phyloP scores from a whole-genome alignment of 2,888 invertebrate species.

The Cryptocephalus primarius region DNA sequence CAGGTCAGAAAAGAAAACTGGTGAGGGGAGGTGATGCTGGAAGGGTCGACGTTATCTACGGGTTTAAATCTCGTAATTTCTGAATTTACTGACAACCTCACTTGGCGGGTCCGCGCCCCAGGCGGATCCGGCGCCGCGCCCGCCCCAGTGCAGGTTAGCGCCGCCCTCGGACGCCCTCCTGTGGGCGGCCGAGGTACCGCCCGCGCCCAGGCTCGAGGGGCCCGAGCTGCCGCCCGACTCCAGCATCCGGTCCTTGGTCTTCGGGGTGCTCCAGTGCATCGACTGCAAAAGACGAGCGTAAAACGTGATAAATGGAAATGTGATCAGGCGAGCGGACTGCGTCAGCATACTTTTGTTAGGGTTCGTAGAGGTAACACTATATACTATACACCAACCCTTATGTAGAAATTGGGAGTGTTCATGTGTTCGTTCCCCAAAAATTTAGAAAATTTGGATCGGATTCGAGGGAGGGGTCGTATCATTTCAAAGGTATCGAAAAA shows the following conservation, averaged over 20 bases:
- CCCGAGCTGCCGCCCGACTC: conserved; percentile 47
- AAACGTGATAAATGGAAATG: no score
- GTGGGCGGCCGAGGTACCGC: conserved; percentile 45
- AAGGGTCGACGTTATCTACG: background rate
- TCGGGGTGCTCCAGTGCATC: conserved; percentile 87
- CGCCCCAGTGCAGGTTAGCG: conserved; percentile 61
- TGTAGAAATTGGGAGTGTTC: no score
- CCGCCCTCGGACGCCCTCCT: conserved; percentile 80
- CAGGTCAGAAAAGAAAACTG: no score
- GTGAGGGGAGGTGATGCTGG: no score
- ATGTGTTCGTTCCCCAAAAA: no score
- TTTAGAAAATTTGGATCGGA: no score
- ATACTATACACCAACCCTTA: no score
- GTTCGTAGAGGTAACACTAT: no score
- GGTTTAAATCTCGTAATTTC: conserved; percentile 86
- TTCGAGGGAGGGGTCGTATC: no score
- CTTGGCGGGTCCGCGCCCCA: conserved; percentile 66
- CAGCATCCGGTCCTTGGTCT: conserved; percentile 83
- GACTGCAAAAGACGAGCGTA: conserved; percentile 44
- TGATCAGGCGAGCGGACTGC: no score
- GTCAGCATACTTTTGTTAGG: no score
- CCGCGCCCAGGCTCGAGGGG: conserved; percentile 46
- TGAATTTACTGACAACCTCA: conserved; percentile 76
- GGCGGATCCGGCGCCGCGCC: conserved; percentile 41
- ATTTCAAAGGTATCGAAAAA: no score